Evolutionary conservation across 2,113 vertebrate genomes (phyloP), one percentile per base, ranked within the genome.

Genomic region (Protobothrops mucrosquamatus): DNA sequence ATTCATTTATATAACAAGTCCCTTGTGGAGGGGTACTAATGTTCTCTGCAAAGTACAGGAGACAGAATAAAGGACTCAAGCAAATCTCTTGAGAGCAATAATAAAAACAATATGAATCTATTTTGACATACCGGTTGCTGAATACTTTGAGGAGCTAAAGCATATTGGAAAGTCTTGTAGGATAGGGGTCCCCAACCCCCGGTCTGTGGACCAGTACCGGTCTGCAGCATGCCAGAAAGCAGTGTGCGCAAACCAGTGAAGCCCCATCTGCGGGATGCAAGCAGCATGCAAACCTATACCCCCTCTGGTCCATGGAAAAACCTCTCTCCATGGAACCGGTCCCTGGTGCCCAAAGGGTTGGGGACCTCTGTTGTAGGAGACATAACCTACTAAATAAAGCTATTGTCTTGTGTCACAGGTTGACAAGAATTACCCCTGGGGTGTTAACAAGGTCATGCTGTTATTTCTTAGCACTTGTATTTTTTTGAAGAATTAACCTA

Each of bases 121-220:
- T 34, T 48, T 0, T 2, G 34, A 46, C 12, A 87, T 55, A 92
- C 0, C 3, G 18, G 8, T 7, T 3, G 69, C 85, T 46, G 74
- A 88, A 64, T 0, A 0, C 6, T 29, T 6, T 0, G 23, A 69
- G 10, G 54, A 48, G 55, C 2, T 51, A 29, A 1, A 0, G 8
- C 6, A 61, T 29, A 81, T 1, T 5, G 1, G 26, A 29, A 29
- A 3, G 2, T 34, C 52, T 15, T 0, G 5, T n/a, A 51, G 8
- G 48, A 51, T 9, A 51, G 48, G 48, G 48, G 8, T 1, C 48
- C 48, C 48, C 48, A 51, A 51, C 48, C 48, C 8, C 48, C 9
- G 8, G 48, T 51, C 48, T 7, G 1, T 10, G 48, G 48, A 51
- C 48, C 8, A 8, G 1, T 10, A 51, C 1, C 9, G 1, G 48